phyloP scores from a whole-genome alignment of 2,113 vertebrate genomes.

The Colistium nudipinnis region DNA sequence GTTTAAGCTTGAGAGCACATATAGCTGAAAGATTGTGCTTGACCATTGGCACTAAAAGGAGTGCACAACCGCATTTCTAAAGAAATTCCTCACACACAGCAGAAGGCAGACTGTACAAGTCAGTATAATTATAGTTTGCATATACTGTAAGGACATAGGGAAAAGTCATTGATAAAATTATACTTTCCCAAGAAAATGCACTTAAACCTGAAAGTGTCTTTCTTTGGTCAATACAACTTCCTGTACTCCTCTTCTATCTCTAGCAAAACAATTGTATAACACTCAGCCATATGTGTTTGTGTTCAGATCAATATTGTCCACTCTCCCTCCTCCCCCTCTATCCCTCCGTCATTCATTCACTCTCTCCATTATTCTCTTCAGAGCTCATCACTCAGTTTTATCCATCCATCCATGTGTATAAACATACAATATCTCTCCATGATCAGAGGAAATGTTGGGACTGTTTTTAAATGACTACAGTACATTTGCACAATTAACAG shows the following conservation, averaged over 20 bases:
- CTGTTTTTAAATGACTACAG: no score
- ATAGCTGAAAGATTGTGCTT: neutral
- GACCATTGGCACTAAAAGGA: neutral
- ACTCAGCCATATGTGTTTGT: constrained; percentile 47
- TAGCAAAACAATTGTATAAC: constrained; percentile 53
- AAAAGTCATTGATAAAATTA: neutral
- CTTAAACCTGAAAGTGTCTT: neutral
- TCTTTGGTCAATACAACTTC: constrained; percentile 39
- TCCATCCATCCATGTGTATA: neutral
- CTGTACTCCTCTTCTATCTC: constrained; percentile 17
- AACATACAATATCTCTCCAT: no score
- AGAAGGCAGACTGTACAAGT: no score
- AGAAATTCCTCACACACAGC: no score
- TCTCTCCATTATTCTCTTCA: constrained; percentile 25
- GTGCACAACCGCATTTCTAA: no score
- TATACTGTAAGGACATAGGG: no score
- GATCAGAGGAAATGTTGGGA: no score
- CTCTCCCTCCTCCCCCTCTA: constrained; percentile 32
- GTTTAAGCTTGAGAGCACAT: neutral
- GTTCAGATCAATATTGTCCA: constrained; percentile 46
- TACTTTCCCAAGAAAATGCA: neutral
- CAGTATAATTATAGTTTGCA: no score
- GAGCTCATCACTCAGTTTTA: constrained; percentile 9
- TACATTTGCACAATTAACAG: no score
- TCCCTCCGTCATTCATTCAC: neutral